Conservation (phyloP, 2,888 invertebrate genomes). For the Diaperis boleti region DNA sequence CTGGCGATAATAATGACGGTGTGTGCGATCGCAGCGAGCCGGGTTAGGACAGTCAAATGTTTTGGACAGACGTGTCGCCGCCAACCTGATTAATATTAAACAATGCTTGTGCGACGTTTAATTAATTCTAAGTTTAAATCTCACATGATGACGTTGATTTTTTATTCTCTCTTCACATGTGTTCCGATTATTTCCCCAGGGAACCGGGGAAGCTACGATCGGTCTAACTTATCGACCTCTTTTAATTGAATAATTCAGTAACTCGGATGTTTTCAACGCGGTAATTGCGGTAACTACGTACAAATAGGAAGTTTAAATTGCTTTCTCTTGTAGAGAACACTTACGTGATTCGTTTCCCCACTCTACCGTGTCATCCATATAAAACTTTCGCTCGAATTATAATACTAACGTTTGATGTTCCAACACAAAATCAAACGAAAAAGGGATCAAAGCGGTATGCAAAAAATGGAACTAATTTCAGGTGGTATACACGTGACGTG, state of each 20-base stretch:
- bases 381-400: neutral
- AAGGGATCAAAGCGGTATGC: no score
- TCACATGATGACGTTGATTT: no score
- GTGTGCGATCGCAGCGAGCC: slow-evolving; percentile 15
- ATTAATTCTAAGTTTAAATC: no score
- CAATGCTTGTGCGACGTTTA: no score
- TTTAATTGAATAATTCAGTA: no score
- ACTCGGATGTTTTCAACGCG: neutral
- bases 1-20: slow-evolving; percentile 25
- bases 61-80: slow-evolving; percentile 8
- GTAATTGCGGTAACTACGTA: neutral
- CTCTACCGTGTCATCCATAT: neutral
- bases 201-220: neutral
- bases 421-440: neutral
- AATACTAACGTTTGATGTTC: neutral
- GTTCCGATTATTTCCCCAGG: neutral
- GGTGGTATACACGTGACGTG: neutral
- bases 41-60: slow-evolving; percentile 5
- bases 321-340: slow-evolving; percentile 1
- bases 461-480: no score
- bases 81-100: slow-evolving; percentile 15
- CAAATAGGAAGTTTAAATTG: neutral
- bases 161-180: no score
- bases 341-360: neutral
- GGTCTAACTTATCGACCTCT: no score